Conservation (phyloP, 1,140 invertebrate genomes). For the Archivesica marissinica region DNA sequence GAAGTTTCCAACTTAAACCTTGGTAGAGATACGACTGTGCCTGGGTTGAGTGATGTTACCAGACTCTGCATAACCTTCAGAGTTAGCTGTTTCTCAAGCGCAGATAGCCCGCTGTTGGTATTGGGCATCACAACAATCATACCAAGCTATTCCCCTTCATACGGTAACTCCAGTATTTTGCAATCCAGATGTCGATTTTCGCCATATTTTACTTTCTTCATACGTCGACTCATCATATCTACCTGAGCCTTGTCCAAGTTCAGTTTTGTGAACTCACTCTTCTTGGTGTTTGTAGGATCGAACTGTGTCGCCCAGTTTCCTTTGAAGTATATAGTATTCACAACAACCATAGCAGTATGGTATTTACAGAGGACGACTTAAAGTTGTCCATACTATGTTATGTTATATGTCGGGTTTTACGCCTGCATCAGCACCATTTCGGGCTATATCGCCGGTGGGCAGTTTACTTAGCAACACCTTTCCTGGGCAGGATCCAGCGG, state of each 20-base stretch:
- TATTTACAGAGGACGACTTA: no score
- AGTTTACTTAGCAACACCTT: no score
- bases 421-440: no score
- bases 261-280: constrained; percentile 75
- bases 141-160: constrained; percentile 86
- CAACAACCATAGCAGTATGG: constrained; percentile 90
- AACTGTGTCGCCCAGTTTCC: constrained; percentile 90
- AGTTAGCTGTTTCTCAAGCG: constrained; percentile 85
- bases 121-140: constrained; percentile 92
- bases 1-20: constrained; percentile 88
- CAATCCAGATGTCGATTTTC: constrained; percentile 90
- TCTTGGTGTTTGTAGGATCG: constrained; percentile 85
- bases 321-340: constrained; percentile 91
- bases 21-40: constrained; percentile 85
- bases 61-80: constrained; percentile 82
- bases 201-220: constrained; percentile 84
- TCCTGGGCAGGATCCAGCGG: no score
- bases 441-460: no score
- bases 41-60: neutral
- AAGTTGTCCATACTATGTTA: no score
- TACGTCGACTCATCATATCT: constrained; percentile 73
- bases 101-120: constrained; percentile 72
- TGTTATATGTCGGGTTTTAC: no score
- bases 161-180: constrained; percentile 89
- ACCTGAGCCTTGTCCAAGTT: constrained; percentile 46